Conservation (phyloP, 35 echinoderm and acorn worm species). For the Strongylocentrotus purpuratus region DNA sequence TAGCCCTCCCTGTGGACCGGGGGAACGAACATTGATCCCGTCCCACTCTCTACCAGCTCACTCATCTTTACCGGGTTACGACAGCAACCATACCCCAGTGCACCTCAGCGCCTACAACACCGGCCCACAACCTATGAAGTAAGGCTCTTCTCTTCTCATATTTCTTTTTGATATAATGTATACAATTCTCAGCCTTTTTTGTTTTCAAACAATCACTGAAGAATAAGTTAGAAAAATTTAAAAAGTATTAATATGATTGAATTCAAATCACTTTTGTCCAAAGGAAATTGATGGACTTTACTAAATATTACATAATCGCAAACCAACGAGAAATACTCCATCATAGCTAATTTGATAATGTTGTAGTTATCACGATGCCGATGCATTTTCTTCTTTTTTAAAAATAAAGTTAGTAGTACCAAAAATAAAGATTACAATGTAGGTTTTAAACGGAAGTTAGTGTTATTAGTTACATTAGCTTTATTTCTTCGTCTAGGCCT, state of each 20-base stretch:
- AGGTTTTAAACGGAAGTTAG: too few species aligned
- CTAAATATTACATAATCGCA: background rate
- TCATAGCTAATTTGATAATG: too few species aligned
- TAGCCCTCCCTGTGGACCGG: background rate
- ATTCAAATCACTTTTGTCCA: background rate
- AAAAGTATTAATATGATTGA: background rate
- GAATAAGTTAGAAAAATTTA: background rate
- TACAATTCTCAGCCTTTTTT: background rate
- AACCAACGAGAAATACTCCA: background rate
- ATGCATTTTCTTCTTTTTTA: too few species aligned
- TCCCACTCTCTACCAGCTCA: background rate
- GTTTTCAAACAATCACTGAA: background rate
- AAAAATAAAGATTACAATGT: too few species aligned
- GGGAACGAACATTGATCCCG: background rate
- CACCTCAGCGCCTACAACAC: constrained; percentile 44
- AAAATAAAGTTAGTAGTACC: too few species aligned
- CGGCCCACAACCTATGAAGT: constrained; percentile 41
- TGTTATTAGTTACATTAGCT: too few species aligned
- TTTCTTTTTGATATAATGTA: background rate
- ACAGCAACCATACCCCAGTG: constrained; percentile 10
- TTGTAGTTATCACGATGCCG: too few species aligned
- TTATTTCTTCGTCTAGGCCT: too few species aligned
- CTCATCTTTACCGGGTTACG: background rate
- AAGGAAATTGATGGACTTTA: background rate
- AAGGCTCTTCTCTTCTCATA: background rate